Evolutionary conservation across 2,888 invertebrate species (phyloP).

Genomic region (Latrodectus hesperus): DNA sequence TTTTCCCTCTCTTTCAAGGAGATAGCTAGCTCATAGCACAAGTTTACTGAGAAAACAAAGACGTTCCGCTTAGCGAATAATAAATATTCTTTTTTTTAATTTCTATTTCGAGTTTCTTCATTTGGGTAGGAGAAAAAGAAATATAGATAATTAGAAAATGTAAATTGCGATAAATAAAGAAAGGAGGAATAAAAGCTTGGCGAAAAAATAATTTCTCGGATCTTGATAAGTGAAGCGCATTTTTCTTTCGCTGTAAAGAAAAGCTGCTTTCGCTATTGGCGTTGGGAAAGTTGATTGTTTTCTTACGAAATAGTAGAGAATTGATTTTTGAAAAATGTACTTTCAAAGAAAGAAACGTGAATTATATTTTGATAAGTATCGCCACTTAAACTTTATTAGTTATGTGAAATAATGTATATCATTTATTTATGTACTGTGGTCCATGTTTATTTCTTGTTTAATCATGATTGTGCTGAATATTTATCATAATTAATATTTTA

Average conservation of each 20-base stretch:
- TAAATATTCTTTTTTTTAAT: conserved; percentile 53
- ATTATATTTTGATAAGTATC: neutral
- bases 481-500: no score
- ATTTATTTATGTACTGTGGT: neutral
- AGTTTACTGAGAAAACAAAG: conserved; percentile 32
- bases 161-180: conserved; percentile 56
- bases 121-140: conserved; percentile 48
- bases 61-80: conserved; percentile 37
- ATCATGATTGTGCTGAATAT: no score
- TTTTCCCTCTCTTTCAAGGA: neutral
- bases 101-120: conserved; percentile 16
- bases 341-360: neutral
- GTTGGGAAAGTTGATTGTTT: neutral
- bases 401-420: neutral
- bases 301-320: neutral
- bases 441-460: no score
- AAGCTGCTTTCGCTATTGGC: neutral
- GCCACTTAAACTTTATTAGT: neutral
- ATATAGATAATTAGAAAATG: conserved; percentile 69
- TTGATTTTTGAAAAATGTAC: conserved; percentile 1
- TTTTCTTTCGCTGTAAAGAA: conserved; percentile 19
- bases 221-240: conserved; percentile 40
- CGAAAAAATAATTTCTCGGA: conserved; percentile 42
- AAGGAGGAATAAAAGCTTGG: conserved; percentile 25
- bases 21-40: neutral